Base-by-base conservation (phyloP, 2,797 vertebrate species). In the Hemitrygon akajei region DNA sequence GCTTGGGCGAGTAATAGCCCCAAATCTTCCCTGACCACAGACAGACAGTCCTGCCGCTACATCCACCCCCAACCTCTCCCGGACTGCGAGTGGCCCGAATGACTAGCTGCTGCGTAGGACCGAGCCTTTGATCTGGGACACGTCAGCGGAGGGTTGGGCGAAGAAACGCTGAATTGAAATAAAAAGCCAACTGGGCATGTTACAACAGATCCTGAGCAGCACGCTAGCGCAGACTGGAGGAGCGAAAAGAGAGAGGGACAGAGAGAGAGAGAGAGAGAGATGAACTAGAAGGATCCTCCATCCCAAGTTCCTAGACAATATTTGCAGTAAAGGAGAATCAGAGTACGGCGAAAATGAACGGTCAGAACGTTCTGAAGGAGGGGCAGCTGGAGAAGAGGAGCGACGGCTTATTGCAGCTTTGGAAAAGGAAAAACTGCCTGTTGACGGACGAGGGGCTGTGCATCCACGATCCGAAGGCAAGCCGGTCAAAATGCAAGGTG, bases 361-460 rank as follows among this genome's bases (percentile, higher is more conserved):
- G 96, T 0, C 95, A 95, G 92, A 96, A 97, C 93, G 97, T 97
- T 96, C 97, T 97, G 94, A 96, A 97, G 56, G 98, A 98, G 95
- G 98, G 98, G 73, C 94, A 97, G 96, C 95, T 99, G 97, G 98
- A 99, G 97, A 99, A 99, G 96, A 97, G 98, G 95, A 98, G 98
- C 94, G 98, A 98, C 86, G 98, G 98, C 7, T 97, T 99, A 93
- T 97, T 99, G 95, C 98, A 98, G 96, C 97, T 98, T 94, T 98
- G 98, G 98, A 98, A 99, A 96, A 97, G 97, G 94, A 99, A 99
- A 95, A 97, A 97, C 79, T 98, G 98, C 95, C 96, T 98, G 94
- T 97, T 98, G 94, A 97, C 98, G 0, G 98, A 98, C 93, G 97
- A 97, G 58, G 98, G 98, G 12, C 96, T 99, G 95, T 97, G 97